Evolutionary conservation across 1,140 invertebrate species (phyloP).

Genomic region (Drosophila pachea): DNA sequence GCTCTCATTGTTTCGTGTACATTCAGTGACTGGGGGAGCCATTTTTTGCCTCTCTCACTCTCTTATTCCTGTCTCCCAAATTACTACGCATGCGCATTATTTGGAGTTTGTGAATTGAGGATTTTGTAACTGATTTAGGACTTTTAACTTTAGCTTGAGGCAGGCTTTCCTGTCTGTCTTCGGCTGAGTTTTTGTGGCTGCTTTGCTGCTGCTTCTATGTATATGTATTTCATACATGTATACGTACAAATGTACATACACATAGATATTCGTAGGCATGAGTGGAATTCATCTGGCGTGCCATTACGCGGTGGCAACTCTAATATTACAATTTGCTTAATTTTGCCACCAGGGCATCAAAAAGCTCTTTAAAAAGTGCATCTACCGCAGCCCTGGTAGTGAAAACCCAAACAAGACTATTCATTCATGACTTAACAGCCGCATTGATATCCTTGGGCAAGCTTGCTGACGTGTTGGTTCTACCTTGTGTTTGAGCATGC

Average conservation of each 20-base stretch:
- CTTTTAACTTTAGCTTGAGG: conserved; percentile 74
- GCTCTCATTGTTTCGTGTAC: conserved; percentile 37
- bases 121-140: conserved; percentile 49
- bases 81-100: conserved; percentile 58
- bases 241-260: not conserved
- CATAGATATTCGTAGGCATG: not conserved
- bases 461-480: conserved; percentile 38
- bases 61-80: conserved; percentile 21
- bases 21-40: conserved; percentile 42
- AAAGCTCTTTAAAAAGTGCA: conserved; percentile 20
- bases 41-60: conserved; percentile 20
- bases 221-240: conserved; percentile 2
- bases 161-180: conserved; percentile 47
- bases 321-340: conserved; percentile 6
- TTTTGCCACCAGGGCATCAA: conserved; percentile 20
- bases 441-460: conserved; percentile 41
- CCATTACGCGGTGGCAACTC: conserved; percentile 26
- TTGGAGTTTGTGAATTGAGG: conserved; percentile 62
- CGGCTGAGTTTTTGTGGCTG: conserved; percentile 22
- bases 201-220: conserved; percentile 4
- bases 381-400: conserved; percentile 5
- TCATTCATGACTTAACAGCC: conserved; percentile 39
- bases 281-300: not conserved
- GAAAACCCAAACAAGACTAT: conserved; percentile 9
- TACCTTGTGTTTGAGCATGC: conserved; percentile 37